phyloP scores from a whole-genome alignment of 2,797 vertebrate species.

The Eidolon dupreanum region DNA sequence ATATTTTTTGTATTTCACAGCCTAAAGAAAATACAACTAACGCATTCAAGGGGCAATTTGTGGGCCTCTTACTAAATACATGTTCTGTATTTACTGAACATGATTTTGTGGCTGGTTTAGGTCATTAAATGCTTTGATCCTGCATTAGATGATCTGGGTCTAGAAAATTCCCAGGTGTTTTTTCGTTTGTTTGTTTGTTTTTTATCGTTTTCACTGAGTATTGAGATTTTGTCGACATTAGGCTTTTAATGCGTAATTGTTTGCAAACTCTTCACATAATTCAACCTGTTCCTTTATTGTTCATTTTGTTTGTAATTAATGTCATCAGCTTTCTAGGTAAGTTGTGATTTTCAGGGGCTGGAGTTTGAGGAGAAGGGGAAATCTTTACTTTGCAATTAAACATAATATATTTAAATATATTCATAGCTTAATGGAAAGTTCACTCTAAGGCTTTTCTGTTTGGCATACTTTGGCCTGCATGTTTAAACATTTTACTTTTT shows the following conservation, averaged over 20 bases:
- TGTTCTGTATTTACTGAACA: constrained; percentile 58
- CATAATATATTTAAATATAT: neutral
- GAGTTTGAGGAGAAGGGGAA: neutral
- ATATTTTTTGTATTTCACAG: neutral
- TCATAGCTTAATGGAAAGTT: neutral
- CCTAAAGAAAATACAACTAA: neutral
- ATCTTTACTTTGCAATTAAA: neutral
- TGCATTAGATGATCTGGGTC: constrained; percentile 71
- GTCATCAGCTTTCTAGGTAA: constrained; percentile 21
- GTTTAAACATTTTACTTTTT: neutral
- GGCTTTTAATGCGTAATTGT: neutral
- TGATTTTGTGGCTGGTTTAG: constrained; percentile 64
- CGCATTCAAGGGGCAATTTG: neutral
- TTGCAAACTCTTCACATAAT: neutral
- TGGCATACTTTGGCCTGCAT: neutral
- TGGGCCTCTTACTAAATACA: neutral
- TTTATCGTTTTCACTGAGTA: neutral
- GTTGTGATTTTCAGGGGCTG: neutral
- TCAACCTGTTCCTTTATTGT: neutral
- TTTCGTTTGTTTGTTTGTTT: neutral
- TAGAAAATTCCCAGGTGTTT: constrained; percentile 63
- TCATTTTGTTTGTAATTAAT: constrained; percentile 1
- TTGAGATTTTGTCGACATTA: constrained; percentile 23
- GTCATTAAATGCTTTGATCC: constrained; percentile 69
- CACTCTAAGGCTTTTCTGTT: neutral